A percentile compares a stretch with the other conserved stretches of the same genome.
Evolutionary conservation across 2,888 invertebrate species (phyloP).

Genomic region (Drosophila mayaguana): DNA sequence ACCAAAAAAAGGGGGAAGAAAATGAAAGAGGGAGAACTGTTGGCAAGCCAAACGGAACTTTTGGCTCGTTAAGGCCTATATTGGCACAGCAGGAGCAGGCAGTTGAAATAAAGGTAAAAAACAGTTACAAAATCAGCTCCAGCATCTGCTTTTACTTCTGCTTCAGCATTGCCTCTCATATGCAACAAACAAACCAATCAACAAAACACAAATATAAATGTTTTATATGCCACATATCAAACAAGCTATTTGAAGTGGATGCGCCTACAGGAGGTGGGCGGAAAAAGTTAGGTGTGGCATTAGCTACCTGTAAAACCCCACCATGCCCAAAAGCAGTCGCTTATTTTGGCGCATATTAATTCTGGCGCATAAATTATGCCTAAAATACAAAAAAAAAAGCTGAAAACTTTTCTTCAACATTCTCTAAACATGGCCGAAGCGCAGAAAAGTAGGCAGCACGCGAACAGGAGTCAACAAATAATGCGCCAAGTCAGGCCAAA

Average conservation of each 20-base stretch:
- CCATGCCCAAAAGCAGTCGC: slow-evolving; percentile 11
- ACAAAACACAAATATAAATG: not conserved
- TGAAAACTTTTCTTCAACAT: slow-evolving; percentile 22
- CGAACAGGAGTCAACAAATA: slow-evolving; percentile 15
- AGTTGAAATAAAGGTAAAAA: not conserved
- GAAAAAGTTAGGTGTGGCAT: not conserved
- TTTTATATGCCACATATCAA: not conserved
- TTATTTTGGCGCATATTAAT: slow-evolving; percentile 62
- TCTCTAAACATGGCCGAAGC: slow-evolving; percentile 22
- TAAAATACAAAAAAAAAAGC: slow-evolving; percentile 8
- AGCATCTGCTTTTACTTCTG: not conserved
- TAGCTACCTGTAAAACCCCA: slow-evolving; percentile 14
- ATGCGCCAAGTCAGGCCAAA: slow-evolving; percentile 46
- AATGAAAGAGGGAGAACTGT: slow-evolving; percentile 19
- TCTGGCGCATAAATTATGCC: slow-evolving; percentile 49
- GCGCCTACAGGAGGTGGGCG: not conserved
- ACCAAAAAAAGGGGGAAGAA: not conserved
- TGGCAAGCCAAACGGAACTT: slow-evolving; percentile 63
- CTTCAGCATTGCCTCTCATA: slow-evolving; percentile 1
- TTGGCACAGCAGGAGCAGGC: slow-evolving; percentile 35
- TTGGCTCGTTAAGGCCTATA: slow-evolving; percentile 72
- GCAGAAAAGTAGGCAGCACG: slow-evolving; percentile 68
- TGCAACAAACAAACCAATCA: slow-evolving; percentile 51
- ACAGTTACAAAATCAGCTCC: slow-evolving; percentile 10
- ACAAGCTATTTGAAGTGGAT: not conserved